Conservation (phyloP, 2,888 invertebrate genomes). For the Erebia ligea region DNA sequence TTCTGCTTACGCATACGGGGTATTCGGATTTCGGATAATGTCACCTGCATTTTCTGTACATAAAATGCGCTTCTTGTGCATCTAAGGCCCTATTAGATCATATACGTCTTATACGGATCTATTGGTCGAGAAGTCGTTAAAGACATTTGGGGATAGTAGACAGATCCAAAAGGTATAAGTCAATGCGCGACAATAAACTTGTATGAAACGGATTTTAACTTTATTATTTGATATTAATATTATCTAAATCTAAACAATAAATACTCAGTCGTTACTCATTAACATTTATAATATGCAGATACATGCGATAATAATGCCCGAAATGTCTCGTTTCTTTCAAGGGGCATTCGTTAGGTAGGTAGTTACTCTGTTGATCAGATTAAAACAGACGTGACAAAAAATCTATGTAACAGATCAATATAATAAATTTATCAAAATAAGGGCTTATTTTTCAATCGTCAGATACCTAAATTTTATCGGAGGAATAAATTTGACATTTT, state of each 20-base stretch:
- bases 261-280: conserved; percentile 18
- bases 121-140: background rate
- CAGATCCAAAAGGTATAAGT: background rate
- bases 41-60: too few relatives aligned
- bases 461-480: too few relatives aligned
- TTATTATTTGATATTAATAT: conserved; percentile 16
- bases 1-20: background rate
- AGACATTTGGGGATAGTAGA: too few relatives aligned
- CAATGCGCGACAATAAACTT: background rate
- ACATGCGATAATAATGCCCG: conserved; percentile 10
- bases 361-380: background rate
- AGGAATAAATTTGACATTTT: too few relatives aligned
- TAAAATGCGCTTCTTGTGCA: too few relatives aligned
- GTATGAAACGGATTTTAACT: conserved; percentile 13
- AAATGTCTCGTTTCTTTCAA: conserved; percentile 3
- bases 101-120: too few relatives aligned
- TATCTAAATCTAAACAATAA: conserved; percentile 13
- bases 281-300: conserved; percentile 9
- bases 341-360: background rate
- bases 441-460: too few relatives aligned
- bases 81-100: too few relatives aligned
- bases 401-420: conserved; percentile 5
- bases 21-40: background rate
- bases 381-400: conserved; percentile 1
- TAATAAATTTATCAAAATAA: too few relatives aligned